Evolutionary conservation across 2,797 vertebrate genomes (phyloP).

Genomic region (Amblyraja radiata): DNA sequence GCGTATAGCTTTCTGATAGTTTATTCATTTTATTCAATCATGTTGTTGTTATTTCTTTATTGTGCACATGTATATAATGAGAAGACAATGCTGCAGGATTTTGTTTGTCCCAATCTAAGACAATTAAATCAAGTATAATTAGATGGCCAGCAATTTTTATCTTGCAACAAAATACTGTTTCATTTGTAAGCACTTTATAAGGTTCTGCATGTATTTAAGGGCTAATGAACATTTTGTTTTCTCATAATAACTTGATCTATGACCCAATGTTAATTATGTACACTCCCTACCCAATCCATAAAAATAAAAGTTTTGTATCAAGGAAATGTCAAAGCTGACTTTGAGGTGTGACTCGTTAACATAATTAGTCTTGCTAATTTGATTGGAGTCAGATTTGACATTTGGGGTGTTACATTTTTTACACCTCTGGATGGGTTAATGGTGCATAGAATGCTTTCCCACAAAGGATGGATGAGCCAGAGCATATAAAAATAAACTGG

Average conservation of each 20-base stretch:
- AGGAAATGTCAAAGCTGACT: background rate
- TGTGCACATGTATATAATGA: background rate
- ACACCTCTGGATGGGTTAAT: background rate
- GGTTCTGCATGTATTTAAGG: constrained; percentile 10
- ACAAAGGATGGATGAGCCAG: background rate
- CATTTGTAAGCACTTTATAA: constrained; percentile 36
- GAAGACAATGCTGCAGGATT: background rate
- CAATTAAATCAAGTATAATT: background rate
- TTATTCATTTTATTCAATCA: background rate
- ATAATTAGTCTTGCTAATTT: background rate
- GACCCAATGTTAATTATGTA: background rate
- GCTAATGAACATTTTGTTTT: background rate
- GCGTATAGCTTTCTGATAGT: background rate
- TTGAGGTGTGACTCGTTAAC: background rate
- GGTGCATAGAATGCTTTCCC: background rate
- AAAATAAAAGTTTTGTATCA: constrained; percentile 11
- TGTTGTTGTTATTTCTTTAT: background rate
- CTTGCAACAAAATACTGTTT: constrained; percentile 9
- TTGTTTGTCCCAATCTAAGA: background rate
- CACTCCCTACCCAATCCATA: background rate
- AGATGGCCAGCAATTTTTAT: constrained; percentile 1
- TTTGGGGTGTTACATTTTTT: background rate
- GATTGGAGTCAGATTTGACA: background rate
- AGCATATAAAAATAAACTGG: background rate
- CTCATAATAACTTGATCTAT: background rate